Percentiles rank a stretch among this genome's conserved stretches.
These are phyloP conservation scores for Lycocerus yunnanus DNA, from an alignment of 2,888 invertebrate species.

Conservation along the genomic window DNA sequence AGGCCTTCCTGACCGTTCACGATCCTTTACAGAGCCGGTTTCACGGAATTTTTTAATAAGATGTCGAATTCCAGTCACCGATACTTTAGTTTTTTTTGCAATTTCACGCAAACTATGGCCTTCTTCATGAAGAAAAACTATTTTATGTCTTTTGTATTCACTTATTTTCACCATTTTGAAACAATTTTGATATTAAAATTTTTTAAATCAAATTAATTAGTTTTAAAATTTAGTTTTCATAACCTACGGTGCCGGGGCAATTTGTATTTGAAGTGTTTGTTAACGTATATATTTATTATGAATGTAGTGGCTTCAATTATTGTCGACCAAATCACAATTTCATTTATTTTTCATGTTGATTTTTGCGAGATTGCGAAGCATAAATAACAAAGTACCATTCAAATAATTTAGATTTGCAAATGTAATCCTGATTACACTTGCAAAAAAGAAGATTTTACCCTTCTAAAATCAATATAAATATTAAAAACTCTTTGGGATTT, in stretches of 20 bases:
- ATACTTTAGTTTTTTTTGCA: no score
- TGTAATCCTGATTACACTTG: neutral
- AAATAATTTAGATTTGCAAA: neutral
- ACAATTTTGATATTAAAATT: no score
- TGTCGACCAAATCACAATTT: neutral
- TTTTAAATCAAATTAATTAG: no score
- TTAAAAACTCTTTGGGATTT: no score
- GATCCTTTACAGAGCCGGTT: no score
- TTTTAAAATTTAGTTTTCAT: slow-evolving; percentile 23
- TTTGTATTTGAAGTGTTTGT: slow-evolving; percentile 18
- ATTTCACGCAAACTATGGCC: no score
- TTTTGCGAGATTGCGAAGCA: neutral
- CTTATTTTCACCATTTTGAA: no score
- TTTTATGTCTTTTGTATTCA: no score
- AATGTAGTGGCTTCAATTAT: slow-evolving; percentile 9
- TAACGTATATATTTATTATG: slow-evolving; percentile 10
- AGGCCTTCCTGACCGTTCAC: no score
- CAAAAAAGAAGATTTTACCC: neutral
- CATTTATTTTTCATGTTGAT: neutral
- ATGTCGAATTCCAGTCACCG: no score
- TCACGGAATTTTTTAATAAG: no score
- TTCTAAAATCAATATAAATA: neutral
- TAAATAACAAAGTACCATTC: neutral
- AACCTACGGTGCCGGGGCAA: slow-evolving; percentile 19
- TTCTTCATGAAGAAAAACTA: no score